A percentile compares a stretch with the other conserved stretches of the same genome.
Evolutionary conservation across 1,140 invertebrate genomes (phyloP).

Genomic region (Frieseomelitta varia): DNA sequence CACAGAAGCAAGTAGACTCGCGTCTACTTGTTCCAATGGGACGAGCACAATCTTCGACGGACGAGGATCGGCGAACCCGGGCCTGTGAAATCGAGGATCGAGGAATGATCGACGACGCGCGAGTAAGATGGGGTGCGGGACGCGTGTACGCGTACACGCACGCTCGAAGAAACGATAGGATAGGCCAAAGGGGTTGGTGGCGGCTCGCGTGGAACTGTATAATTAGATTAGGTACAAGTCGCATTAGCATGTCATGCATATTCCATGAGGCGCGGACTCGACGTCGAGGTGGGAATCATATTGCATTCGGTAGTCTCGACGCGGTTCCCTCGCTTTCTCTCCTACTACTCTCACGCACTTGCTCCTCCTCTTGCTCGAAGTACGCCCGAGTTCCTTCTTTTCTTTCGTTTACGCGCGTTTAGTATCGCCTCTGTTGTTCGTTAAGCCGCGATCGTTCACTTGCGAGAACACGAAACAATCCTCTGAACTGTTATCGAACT

Average conservation of each 20-base stretch:
- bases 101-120: background rate
- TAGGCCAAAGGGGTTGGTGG: constrained; percentile 41
- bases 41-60: background rate
- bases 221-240: constrained; percentile 78
- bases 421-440: constrained; percentile 3
- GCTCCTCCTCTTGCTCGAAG: background rate
- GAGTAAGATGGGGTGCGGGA: background rate
- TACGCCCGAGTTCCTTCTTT: background rate
- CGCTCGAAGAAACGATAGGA: constrained; percentile 56
- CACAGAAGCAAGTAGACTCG: no score
- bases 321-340: constrained; percentile 37
- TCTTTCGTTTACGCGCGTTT: constrained; percentile 32
- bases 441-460: constrained; percentile 7
- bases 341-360: background rate
- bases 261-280: constrained; percentile 70
- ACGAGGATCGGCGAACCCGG: no score
- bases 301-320: constrained; percentile 57
- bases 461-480: background rate
- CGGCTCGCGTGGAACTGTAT: constrained; percentile 75
- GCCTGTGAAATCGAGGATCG: background rate
- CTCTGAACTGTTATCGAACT: background rate
- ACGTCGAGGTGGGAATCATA: constrained; percentile 64
- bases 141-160: constrained; percentile 30
- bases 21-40: background rate
- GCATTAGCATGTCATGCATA: constrained; percentile 80